A percentile compares a stretch with the other conserved stretches of the same genome.
phyloP scores from a whole-genome alignment of 2,888 invertebrate species.

The Tiliacea aurago region DNA sequence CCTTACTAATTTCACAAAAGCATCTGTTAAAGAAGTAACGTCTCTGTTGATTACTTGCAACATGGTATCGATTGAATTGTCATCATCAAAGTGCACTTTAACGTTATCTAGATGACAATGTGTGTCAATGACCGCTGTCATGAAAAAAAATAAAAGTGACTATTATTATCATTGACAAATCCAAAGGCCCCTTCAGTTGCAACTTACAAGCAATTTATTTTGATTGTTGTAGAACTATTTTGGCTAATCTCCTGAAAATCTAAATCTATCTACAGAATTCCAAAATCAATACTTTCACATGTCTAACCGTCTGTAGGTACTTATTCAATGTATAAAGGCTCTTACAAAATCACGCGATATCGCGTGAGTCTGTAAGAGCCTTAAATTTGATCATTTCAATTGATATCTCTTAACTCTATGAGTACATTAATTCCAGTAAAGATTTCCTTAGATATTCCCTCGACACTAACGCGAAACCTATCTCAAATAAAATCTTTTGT shows the following conservation, averaged over 20 bases:
- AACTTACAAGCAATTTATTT: not conserved
- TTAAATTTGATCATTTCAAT: slow-evolving; percentile 13
- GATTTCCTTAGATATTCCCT: slow-evolving; percentile 9
- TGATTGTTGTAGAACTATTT: not conserved
- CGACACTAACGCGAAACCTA: not conserved
- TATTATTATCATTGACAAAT: not conserved
- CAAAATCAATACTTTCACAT: not conserved
- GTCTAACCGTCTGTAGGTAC: not conserved
- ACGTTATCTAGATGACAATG: too few relatives aligned
- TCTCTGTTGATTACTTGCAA: too few relatives aligned
- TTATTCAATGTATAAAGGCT: not conserved
- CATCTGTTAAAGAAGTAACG: too few relatives aligned
- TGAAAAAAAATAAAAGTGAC: too few relatives aligned
- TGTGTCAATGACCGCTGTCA: too few relatives aligned
- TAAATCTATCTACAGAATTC: not conserved
- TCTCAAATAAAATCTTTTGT: slow-evolving; percentile 22
- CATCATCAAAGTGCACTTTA: too few relatives aligned
- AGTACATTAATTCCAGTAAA: not conserved
- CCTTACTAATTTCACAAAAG: too few relatives aligned
- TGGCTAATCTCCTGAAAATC: not conserved
- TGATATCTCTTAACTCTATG: not conserved
- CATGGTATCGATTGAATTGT: too few relatives aligned
- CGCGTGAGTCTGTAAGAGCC: too few relatives aligned
- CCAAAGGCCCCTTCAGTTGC: not conserved
- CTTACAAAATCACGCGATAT: too few relatives aligned